phyloP scores from a whole-genome alignment of 1,140 invertebrate genomes.

The Paramacrobiotus metropolitanus region DNA sequence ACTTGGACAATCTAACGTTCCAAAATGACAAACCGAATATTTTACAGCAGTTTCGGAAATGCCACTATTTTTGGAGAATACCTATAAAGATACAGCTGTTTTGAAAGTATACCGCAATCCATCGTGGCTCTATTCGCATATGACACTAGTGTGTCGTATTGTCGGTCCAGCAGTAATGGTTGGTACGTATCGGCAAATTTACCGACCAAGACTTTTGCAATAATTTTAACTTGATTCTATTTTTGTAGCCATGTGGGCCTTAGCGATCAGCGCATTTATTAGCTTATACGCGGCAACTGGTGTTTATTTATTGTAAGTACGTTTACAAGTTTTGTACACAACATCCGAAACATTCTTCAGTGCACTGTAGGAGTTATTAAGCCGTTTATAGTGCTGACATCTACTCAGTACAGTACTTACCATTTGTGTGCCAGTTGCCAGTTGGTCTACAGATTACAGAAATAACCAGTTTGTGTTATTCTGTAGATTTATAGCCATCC shows the following conservation, averaged over 20 bases:
- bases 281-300: neutral
- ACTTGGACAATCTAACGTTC: conserved; percentile 13
- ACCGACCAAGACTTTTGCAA: neutral
- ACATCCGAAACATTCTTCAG: too few species aligned
- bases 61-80: neutral
- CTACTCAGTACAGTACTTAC: too few species aligned
- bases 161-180: neutral
- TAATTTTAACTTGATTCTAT: too few species aligned
- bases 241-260: neutral
- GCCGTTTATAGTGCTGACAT: too few species aligned
- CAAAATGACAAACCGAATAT: neutral
- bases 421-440: neutral
- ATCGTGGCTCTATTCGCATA: neutral
- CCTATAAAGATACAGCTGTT: neutral
- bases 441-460: neutral
- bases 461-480: neutral
- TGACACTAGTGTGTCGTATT: neutral
- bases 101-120: neutral
- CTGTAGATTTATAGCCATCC: neutral
- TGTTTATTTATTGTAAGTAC: neutral
- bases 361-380: too few species aligned
- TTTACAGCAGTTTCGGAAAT: too few species aligned
- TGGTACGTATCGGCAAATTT: neutral
- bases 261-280: neutral
- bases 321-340: neutral